A percentile compares a stretch with the other conserved stretches of the same genome.
These are phyloP conservation scores for Palythoa grandiflora DNA, from an alignment of 92 coral and sea anemone genomes.

Conservation along the genomic window DNA sequence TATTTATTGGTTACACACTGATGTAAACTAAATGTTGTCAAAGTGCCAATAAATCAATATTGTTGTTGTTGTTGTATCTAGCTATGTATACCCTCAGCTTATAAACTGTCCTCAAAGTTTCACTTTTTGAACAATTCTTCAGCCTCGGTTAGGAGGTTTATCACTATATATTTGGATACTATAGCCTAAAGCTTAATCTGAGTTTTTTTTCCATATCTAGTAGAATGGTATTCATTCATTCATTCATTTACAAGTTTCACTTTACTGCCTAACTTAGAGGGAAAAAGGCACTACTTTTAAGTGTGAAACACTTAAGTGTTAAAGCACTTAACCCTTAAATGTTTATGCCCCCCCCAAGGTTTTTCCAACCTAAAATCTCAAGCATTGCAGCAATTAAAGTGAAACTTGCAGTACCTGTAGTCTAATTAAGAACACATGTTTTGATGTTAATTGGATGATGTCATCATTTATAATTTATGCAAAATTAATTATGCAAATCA, in stretches of 20 bases:
- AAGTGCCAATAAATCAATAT: too few species aligned
- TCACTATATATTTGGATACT: constrained; percentile 17
- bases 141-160: too few species aligned
- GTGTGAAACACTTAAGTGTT: background rate
- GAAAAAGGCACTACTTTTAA: constrained; percentile 8
- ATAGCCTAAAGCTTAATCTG: constrained; percentile 20
- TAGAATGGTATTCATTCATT: constrained; percentile 16
- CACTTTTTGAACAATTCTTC: too few species aligned
- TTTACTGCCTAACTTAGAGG: constrained; percentile 26
- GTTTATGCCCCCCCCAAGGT: constrained; percentile 23
- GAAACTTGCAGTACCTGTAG: constrained; percentile 21
- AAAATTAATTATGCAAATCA: constrained; percentile 14
- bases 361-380: constrained; percentile 16
- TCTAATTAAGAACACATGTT: background rate
- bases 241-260: constrained; percentile 9
- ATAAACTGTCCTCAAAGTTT: constrained; percentile 17
- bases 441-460: constrained; percentile 5
- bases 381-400: constrained; percentile 19
- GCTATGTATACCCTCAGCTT: constrained; percentile 5
- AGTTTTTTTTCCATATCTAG: constrained; percentile 24
- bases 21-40: too few species aligned
- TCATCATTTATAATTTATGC: constrained; percentile 23
- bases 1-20: too few species aligned
- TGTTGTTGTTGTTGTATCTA: too few species aligned
- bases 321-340: constrained; percentile 11